Evolutionary conservation across 2,888 invertebrate genomes (phyloP), one percentile per base, ranked within the genome.

Genomic region (Ophion ellenae): DNA sequence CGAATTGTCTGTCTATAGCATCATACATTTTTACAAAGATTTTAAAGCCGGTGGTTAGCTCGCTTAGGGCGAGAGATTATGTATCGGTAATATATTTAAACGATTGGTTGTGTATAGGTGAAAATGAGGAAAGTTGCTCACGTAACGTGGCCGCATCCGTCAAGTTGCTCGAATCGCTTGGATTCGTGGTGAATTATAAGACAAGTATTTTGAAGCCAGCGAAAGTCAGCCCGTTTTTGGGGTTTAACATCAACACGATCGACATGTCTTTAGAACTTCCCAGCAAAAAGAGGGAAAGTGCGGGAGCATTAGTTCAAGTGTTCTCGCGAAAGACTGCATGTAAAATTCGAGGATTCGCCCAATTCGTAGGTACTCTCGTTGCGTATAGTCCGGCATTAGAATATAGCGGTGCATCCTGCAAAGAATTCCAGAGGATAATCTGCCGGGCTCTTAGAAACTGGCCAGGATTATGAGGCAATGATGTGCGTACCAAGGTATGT

Each of bases 21-120:
- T 90, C 91, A 14, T 90, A 69, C 70, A 69, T 90, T 14, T 91
- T 90, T 79, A 90, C 91, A 9, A 91, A 91, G 80, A 64, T 91
- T 14, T 74, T 86, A 67, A 87, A 76, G 17, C 77, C 77, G 53
- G 77, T 84, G 24, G 66, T 79, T 53, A 71, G 77, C 7, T 28
- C 20, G 32, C 66, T 84, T 53, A 53, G 74, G 17, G 77, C 14
- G 17, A 76, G 61, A 20, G 82, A 78, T 47, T 80, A 57, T 40
- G 45, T 70, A 24, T 81, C 84, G 3, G 59, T 71, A 7, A 64
- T 71, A 24, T 85, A 81, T 57, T 28, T 74, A n/a, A 81, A 83
- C 61, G 78, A 86, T 47, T 57, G 75, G 17, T 69, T 83, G 28
- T 80, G 70, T 47, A 73, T 83, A 9, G 64, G 81, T 36, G 63